Evolutionary conservation across 1,140 invertebrate genomes (phyloP).

Genomic region (Charaxes varanes): DNA sequence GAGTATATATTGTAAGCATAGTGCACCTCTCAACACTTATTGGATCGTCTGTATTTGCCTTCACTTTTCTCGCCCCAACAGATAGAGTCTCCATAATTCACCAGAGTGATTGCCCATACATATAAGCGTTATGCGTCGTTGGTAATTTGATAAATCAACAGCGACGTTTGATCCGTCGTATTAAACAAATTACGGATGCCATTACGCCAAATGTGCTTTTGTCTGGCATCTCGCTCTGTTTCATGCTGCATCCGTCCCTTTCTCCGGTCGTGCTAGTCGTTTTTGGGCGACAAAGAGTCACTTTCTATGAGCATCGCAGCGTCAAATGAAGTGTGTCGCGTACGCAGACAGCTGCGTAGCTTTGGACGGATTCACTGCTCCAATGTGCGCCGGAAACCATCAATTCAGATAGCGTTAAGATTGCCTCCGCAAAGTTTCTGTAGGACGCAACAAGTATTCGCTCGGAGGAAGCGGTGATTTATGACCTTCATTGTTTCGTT

Average conservation of each 20-base stretch:
- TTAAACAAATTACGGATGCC: background rate
- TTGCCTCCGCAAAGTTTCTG: constrained; percentile 60
- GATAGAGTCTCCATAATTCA: too few relatives aligned
- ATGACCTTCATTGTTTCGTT: constrained; percentile 67
- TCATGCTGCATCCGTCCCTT: constrained; percentile 20
- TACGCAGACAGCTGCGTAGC: constrained; percentile 53
- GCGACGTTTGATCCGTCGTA: too few relatives aligned
- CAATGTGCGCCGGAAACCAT: constrained; percentile 68
- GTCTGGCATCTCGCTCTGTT: constrained; percentile 20
- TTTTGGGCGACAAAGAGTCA: constrained; percentile 59
- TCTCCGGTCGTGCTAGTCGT: constrained; percentile 36
- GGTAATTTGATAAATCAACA: too few relatives aligned
- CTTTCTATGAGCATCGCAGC: constrained; percentile 59
- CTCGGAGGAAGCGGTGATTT: constrained; percentile 65
- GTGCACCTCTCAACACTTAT: too few relatives aligned
- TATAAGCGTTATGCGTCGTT: too few relatives aligned
- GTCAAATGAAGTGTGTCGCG: constrained; percentile 67
- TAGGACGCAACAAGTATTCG: constrained; percentile 65
- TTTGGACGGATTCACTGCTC: constrained; percentile 40
- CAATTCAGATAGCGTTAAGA: constrained; percentile 67
- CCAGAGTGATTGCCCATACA: too few relatives aligned
- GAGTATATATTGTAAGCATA: too few relatives aligned
- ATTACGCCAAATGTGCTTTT: constrained; percentile 34
- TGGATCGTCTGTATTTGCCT: too few relatives aligned
- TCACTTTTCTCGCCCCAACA: too few relatives aligned